These are phyloP conservation scores for Portevinia maculata DNA, from an alignment of 2,888 invertebrate genomes.

Conservation along the genomic window DNA sequence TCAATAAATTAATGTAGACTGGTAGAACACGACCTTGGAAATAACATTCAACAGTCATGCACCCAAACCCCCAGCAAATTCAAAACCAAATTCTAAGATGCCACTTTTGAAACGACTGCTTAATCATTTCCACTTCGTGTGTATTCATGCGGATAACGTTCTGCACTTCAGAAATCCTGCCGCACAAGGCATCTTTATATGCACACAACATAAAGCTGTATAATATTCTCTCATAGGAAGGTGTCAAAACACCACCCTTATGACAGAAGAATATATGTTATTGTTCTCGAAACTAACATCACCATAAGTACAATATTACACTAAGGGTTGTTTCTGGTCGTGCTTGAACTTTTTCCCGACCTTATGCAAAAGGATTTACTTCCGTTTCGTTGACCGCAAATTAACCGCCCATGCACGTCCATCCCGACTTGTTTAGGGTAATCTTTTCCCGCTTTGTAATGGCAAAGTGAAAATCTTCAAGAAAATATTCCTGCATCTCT, in stretches of 20 bases:
- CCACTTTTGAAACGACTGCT: slow-evolving; percentile 30
- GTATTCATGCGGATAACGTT: slow-evolving; percentile 68
- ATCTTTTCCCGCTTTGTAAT: slow-evolving; percentile 38
- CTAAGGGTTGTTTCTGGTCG: slow-evolving; percentile 63
- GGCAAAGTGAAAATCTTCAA: slow-evolving; percentile 39
- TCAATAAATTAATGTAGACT: no score
- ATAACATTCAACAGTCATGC: no score
- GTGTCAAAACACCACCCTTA: slow-evolving; percentile 59
- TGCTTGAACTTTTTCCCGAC: slow-evolving; percentile 55
- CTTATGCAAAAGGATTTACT: slow-evolving; percentile 72
- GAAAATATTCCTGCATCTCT: slow-evolving; percentile 46
- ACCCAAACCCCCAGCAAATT: no score
- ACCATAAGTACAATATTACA: slow-evolving; percentile 59
- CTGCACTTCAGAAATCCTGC: slow-evolving; percentile 41
- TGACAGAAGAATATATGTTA: slow-evolving; percentile 7
- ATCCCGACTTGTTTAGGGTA: slow-evolving; percentile 65
- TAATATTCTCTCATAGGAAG: slow-evolving; percentile 5
- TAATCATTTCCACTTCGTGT: slow-evolving; percentile 68
- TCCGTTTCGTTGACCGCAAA: slow-evolving; percentile 73
- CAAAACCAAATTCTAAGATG: background rate
- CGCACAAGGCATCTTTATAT: slow-evolving; percentile 3
- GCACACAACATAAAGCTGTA: slow-evolving; percentile 3
- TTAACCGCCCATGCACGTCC: slow-evolving; percentile 72
- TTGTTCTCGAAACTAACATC: slow-evolving; percentile 38
- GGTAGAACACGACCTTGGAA: no score